Evolutionary conservation across 2,797 vertebrate species (phyloP), one percentile per base, ranked within the genome.

Genomic region (Trachops cirrhosus): DNA sequence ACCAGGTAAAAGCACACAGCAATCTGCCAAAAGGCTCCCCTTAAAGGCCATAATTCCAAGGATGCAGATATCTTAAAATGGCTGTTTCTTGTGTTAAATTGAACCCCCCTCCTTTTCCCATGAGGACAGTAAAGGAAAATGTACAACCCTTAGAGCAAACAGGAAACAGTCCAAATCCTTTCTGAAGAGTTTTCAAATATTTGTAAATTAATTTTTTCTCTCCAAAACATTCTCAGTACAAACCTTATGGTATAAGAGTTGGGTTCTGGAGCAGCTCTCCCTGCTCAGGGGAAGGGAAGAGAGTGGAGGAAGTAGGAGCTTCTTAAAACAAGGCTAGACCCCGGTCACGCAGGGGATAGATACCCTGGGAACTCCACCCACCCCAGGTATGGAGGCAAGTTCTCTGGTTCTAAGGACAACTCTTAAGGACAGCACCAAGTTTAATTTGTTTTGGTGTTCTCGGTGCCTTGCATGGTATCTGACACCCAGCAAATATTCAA

Each of bases 61-160:
- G 37, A 44, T 52, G 8, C 16, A n/a, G 46, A 26, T 5, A 12
- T 34, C 21, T 54, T 34, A 62, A 93, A 71, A 80, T 10, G 34
- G 4, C 24, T 67, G 4, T 70, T 79, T 90, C 64, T 94, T 88
- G 11, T 41, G 22, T 5, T 24, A 21, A 92, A 59, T 9, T 41
- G 24, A 78, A 90, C 39, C 34, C 39, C 34, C 6, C 22, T 83
- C 16, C 15, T 32, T 84, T 85, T 37, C 59, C 24, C 59, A 6
- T 52, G 39, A 86, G 46, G 44, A 71, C 67, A 96, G 29, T 37
- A 62, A 93, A 15, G 26, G 37, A 39, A 92, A 93, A 74, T 22
- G 5, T 22, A 59, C 37, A 37, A 77, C 9, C 21, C 19, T 62
- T 39, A 21, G 0, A 84, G 94, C 64, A 88, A 84, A 90, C 1